Evolutionary conservation across 2,797 vertebrate genomes (phyloP), one percentile per base, ranked within the genome.

Genomic region (Enoplosus armatus): DNA sequence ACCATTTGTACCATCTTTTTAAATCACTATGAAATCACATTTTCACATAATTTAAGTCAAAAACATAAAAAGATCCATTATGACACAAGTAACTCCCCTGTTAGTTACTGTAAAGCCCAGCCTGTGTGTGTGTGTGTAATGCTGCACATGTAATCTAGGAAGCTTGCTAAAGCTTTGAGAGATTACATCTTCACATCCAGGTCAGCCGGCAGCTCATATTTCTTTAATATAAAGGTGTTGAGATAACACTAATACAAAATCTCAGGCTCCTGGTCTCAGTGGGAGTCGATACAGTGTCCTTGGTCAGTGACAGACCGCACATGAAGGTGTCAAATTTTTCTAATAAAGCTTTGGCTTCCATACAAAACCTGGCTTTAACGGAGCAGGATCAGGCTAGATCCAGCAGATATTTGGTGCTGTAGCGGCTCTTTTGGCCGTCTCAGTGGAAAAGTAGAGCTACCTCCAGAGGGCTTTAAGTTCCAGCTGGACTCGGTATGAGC

Each of bases 351-450:
- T 35, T 56, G 69, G 66, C 78, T 33, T 72, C 14, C 0, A 29
- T 59, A 65, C 63, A 81, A 66, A 76, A 71, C 47, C 61, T n/a
- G 59, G 70, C 63, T 67, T 74, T 58, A 72, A 55, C 22, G 61
- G 48, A 83, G 67, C 1, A 1, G 72, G 73, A 76, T 75, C 33
- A 64, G 41, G 71, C 31, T 51, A 76, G 78, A 90, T 79, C 77
- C 60, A 77, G 80, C 24, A 73, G 85, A 87, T 90, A 87, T 86
- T 75, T 79, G 61, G 63, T 71, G 78, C 48, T 82, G 27, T 61
- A 66, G 66, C 4, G 48, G 60, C 70, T 70, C 61, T 83, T n/a
- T 71, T 66, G 80, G 69, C 76, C 8, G 11, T 60, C 55, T 72
- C 58, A 5, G 18, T 77, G 78, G 84, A 91, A 92, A 90, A 77